A percentile compares a stretch with the other conserved stretches of the same genome.
These are phyloP conservation scores for Hybognathus amarus DNA, from an alignment of 2,797 vertebrate species.

Conservation along the genomic window DNA sequence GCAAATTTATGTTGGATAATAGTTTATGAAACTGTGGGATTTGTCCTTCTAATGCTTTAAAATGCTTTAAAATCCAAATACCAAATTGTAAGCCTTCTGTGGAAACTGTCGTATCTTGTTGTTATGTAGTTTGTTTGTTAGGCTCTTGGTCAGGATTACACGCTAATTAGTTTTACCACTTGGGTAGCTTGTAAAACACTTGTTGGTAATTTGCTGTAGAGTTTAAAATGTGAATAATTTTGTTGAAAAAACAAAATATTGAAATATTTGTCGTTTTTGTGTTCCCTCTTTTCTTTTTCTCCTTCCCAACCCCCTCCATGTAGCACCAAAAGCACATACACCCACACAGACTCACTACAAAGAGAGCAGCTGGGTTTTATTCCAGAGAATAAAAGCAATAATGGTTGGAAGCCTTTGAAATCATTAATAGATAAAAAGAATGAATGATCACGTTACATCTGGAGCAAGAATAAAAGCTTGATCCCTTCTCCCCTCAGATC, in stretches of 20 bases:
- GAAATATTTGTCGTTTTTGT: conserved; percentile 18
- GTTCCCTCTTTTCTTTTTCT: neutral
- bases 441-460: conserved; percentile 66
- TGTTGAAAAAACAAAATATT: neutral
- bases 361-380: conserved; percentile 67
- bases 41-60: neutral
- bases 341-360: conserved; percentile 61
- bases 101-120: conserved; percentile 16
- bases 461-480: conserved; percentile 63
- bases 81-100: neutral
- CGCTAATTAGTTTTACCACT: conserved; percentile 15
- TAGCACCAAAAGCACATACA: conserved; percentile 49
- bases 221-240: conserved; percentile 25
- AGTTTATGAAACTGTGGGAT: neutral
- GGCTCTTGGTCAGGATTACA: conserved; percentile 9
- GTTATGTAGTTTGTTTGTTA: conserved; percentile 26
- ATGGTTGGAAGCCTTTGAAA: conserved; percentile 68
- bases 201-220: conserved; percentile 2
- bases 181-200: conserved; percentile 19
- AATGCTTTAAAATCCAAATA: neutral
- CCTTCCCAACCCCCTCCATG: conserved; percentile 35
- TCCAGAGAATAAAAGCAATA: conserved; percentile 67
- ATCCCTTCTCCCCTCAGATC: conserved; percentile 63
- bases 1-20: neutral
- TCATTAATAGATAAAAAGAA: conserved; percentile 70